Evolutionary conservation across 2,888 invertebrate genomes (phyloP).

Genomic region (Tineola bisselliella): DNA sequence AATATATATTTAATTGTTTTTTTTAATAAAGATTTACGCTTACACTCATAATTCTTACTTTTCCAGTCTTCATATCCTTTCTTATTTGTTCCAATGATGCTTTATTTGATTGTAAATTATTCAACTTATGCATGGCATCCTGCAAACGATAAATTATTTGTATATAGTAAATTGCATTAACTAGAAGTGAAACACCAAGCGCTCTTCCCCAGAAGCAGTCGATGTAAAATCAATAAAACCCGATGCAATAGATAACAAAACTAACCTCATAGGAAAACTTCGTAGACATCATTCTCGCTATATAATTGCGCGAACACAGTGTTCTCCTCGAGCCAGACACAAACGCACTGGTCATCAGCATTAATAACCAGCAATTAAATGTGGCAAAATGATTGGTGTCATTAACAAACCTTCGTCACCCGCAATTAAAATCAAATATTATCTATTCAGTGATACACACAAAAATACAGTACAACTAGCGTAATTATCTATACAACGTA

Average conservation of each 20-base stretch:
- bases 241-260: not conserved
- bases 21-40: conserved; percentile 6
- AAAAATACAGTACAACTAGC: conserved; percentile 5
- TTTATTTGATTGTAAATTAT: conserved; percentile 78
- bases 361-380: not conserved
- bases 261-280: conserved; percentile 46
- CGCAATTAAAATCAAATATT: not conserved
- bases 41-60: conserved; percentile 29
- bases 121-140: conserved; percentile 76
- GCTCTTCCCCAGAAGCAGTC: no score
- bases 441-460: not conserved
- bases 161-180: no score
- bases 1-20: conserved; percentile 3
- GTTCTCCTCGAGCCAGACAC: not conserved
- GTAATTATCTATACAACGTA: conserved; percentile 29
- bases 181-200: no score
- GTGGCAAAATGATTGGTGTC: no score
- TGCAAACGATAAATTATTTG: conserved; percentile 34
- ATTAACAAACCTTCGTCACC: not conserved
- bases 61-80: conserved; percentile 39
- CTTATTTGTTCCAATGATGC: conserved; percentile 63
- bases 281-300: conserved; percentile 39
- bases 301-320: not conserved
- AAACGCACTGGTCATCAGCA: not conserved
- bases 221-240: no score